phyloP scores from a whole-genome alignment of 2,113 vertebrate genomes.

The Pelodiscus sinensis region DNA sequence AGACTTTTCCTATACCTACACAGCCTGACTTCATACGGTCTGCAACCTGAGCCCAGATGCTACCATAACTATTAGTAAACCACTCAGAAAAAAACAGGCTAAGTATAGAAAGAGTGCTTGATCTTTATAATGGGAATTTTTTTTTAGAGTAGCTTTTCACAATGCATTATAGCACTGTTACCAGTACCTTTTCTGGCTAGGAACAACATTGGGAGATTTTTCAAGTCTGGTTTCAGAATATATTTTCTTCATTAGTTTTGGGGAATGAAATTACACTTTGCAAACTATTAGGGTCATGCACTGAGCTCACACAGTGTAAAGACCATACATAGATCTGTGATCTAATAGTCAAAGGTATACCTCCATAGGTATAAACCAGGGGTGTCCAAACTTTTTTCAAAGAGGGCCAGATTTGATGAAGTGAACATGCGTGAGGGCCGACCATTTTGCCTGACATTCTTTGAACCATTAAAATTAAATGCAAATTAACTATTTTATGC shows the following conservation, averaged over 20 bases:
- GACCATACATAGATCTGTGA: neutral
- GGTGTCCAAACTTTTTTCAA: too few species aligned
- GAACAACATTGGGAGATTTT: neutral
- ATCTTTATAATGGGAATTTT: neutral
- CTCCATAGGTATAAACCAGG: rapidly evolving
- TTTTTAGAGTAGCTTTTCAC: neutral
- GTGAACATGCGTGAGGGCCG: too few species aligned
- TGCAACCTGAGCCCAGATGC: neutral
- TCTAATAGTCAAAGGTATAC: neutral
- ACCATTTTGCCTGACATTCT: too few species aligned
- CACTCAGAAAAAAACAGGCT: neutral
- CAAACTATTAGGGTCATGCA: neutral
- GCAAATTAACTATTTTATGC: too few species aligned
- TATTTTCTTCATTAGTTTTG: neutral
- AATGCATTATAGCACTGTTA: neutral
- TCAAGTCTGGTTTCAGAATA: neutral
- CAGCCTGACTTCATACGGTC: neutral
- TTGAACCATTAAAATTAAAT: too few species aligned
- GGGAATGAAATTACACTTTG: neutral
- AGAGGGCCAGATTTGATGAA: too few species aligned
- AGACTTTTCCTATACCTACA: neutral
- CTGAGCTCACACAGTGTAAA: neutral
- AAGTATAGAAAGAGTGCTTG: neutral
- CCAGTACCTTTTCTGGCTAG: rapidly evolving
- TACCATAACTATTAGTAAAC: neutral